Evolutionary conservation across 2,797 vertebrate genomes (phyloP).

Genomic region (Betta splendens): DNA sequence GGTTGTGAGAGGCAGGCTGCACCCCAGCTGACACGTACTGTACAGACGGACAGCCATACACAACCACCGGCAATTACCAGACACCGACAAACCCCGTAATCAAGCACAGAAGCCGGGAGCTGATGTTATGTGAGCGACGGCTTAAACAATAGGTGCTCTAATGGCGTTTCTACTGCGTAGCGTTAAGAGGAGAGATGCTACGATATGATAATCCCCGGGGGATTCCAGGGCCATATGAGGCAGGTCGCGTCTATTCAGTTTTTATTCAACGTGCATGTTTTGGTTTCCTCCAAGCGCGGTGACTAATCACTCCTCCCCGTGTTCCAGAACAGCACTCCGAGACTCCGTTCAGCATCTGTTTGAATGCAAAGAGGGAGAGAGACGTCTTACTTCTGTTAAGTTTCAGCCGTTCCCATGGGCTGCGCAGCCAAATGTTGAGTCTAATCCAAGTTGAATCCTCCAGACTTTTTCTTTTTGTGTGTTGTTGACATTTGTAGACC

Average conservation of each 20-base stretch:
- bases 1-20: no score
- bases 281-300: constrained; percentile 14
- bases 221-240: not conserved
- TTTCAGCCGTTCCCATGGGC: constrained; percentile 5
- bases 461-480: constrained; percentile 9
- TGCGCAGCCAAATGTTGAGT: constrained; percentile 13
- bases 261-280: no score
- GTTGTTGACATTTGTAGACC: not conserved
- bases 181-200: not conserved
- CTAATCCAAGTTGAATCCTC: constrained; percentile 13
- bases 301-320: constrained; percentile 25
- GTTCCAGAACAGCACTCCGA: constrained; percentile 12
- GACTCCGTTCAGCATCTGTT: constrained; percentile 3
- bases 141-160: no score
- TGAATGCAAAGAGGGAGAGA: constrained; percentile 20
- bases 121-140: no score
- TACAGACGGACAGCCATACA: no score
- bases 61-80: no score
- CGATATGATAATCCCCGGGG: not conserved
- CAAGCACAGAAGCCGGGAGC: no score
- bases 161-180: not conserved
- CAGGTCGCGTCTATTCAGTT: no score
- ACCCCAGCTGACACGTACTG: no score
- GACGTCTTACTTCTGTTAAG: constrained; percentile 13
- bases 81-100: no score